Evolutionary conservation across 1,140 invertebrate genomes (phyloP).

Genomic region (Lepidostoma basale): DNA sequence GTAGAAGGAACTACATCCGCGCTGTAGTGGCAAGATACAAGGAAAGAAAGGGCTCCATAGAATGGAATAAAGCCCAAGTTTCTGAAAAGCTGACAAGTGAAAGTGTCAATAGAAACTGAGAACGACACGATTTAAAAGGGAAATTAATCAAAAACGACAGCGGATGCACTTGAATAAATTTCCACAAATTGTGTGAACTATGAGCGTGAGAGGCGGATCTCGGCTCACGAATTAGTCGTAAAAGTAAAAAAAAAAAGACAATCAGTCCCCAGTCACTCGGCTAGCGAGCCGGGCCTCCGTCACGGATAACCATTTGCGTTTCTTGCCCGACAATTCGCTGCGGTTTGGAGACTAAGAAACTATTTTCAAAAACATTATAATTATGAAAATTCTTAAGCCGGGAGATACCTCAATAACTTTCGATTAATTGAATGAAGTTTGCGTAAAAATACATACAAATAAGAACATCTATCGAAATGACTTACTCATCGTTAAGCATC

Average conservation of each 20-base stretch:
- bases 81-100: background rate
- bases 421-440: background rate
- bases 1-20: no score
- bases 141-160: slow-evolving; percentile 1
- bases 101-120: background rate
- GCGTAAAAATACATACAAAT: background rate
- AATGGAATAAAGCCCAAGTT: no score
- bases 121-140: background rate
- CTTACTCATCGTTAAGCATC: background rate
- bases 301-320: slow-evolving; percentile 14
- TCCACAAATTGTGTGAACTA: slow-evolving; percentile 5
- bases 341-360: slow-evolving; percentile 5
- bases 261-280: background rate
- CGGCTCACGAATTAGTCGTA: slow-evolving; percentile 1
- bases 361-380: slow-evolving; percentile 5
- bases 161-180: slow-evolving; percentile 11
- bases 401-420: no score
- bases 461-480: background rate
- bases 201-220: slow-evolving; percentile 10
- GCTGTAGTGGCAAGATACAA: no score
- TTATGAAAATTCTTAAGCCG: no score
- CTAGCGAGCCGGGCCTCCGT: background rate
- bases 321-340: background rate
- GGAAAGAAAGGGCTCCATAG: no score
- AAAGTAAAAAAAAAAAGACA: background rate